Base-by-base conservation (phyloP, 2,797 vertebrate species). In the Darevskia mixta region DNA sequence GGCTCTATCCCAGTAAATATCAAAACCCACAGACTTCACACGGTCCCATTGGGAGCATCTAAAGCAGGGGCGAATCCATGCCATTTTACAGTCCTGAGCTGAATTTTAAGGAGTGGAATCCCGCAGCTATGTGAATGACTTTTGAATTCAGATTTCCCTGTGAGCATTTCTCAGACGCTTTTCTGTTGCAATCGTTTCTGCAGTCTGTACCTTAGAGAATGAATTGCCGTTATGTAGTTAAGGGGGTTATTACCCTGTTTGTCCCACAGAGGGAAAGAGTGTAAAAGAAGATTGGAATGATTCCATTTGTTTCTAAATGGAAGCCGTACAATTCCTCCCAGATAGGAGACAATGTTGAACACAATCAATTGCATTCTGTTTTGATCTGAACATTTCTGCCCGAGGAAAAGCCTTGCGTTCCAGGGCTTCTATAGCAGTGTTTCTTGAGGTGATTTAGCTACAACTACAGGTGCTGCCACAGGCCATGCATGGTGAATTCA, bases 91-190 rank as follows among this genome's bases (percentile, higher is more conserved):
- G 92, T 83, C 79, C 85, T 92, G 87, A 87, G 86, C 92, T 92
- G 88, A 92, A 91, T 91, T 86, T 94, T 88, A 93, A 91, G 87
- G 86, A 87, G 87, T 45, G 89, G 87, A 93, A 88, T 91, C 38
- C 79, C 45, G 61, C 81, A 71, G 91, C 87, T 73, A 27, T 71
- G 45, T 90, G 84, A 90, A 29, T 93, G 88, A 85, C 82, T 91
- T 8, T 86, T 84, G 79, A 86, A 55, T 85, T 90, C 88, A 66
- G 41, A 79, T 83, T 82, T 83, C 79, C 43, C 41, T 49, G 35
- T 85, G 91, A 92, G 83, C 83, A 79, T 89, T 92, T 88, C 72
- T 7, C 32, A 49, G 41, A 1, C 0, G 0, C 79, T 93, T 82
- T 82, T 25, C 91, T 88, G 82, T 45, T 85, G 29, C 61, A 82